A percentile compares a stretch with the other conserved stretches of the same genome.
These are phyloP conservation scores for Fulica atra DNA, from an alignment of 2,113 vertebrate genomes.

Conservation along the genomic window DNA sequence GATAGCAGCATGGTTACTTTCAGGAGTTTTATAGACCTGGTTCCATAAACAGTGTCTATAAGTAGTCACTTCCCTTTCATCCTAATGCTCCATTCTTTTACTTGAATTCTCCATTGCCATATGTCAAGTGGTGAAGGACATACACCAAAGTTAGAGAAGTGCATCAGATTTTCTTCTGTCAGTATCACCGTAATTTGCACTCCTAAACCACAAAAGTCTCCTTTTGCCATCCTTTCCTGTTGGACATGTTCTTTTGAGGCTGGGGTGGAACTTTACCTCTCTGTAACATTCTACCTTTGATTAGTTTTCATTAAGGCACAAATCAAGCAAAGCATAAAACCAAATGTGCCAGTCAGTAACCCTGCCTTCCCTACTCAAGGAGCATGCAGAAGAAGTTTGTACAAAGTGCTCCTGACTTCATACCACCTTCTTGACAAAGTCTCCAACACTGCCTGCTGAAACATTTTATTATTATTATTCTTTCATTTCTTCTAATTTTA, in stretches of 20 bases:
- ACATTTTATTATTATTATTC: neutral
- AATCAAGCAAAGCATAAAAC: neutral
- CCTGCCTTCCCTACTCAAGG: neutral
- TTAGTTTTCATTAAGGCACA: slow-evolving; percentile 37
- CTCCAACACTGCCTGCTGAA: neutral
- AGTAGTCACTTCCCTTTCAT: neutral
- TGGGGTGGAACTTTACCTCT: neutral
- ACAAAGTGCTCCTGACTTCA: neutral
- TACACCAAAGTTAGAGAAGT: neutral
- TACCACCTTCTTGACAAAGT: neutral
- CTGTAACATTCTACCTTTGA: neutral
- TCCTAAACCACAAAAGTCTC: neutral
- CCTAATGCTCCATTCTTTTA: neutral
- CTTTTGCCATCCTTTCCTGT: neutral
- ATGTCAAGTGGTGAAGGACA: neutral
- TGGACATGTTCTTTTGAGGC: neutral
- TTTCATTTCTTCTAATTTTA: neutral
- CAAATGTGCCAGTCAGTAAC: neutral
- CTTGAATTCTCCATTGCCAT: neutral
- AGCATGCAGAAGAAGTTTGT: neutral
- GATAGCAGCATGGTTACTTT: neutral
- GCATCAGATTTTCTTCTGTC: neutral
- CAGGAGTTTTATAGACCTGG: neutral
- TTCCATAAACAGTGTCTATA: neutral
- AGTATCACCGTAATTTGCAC: neutral